Base-by-base conservation (phyloP, 2,797 vertebrate genomes). In the Knipowitschia caucasica region DNA sequence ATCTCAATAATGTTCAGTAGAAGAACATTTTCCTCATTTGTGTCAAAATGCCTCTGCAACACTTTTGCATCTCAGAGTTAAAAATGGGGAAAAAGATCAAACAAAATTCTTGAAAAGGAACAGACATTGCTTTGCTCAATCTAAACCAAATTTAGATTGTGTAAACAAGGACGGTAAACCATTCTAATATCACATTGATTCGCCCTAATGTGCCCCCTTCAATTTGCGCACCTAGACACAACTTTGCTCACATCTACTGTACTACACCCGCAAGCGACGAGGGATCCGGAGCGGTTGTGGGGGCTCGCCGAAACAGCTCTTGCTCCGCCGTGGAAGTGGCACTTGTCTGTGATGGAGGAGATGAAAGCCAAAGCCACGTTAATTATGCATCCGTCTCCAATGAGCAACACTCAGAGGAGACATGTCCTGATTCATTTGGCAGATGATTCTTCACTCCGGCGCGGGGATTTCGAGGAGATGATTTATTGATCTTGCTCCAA, bases 401-500 rank as follows among this genome's bases (percentile, higher is more conserved):
- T 71, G 67, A 53, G 65, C 57, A 69, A 72, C 73, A 73, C 69
- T 77, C 73, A 61, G 64, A 77, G 69, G 77, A 73, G 71, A 73
- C 67, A 59, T 75, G 77, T 77, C 77, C 71, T 75, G 59, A 72
- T 75, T 75, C 53, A 72, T 77, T 77, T 70, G 57, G 59, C 57
- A 67, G 67, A 71, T 73, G 69, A 64, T 76, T 72, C 73, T 71
- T 76, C 71, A 71, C 61, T 68, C 55, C 55, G 69, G 70, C 66
- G 64, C 30, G 18, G 67, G 54, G 65, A 69, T 74, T 74, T 66
- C 53, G 60, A 62, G 59, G 55, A 69, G 71, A 79, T 77, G 60
- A 79, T 79, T 73, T 71, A 79, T 76, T 75, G 77, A 73, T 73
- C 67, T 69, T 30, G 57, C 57, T 73, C 73, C 66, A 70, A 73